Evolutionary conservation across 1,140 invertebrate genomes (phyloP), one percentile per base, ranked within the genome.

Genomic region (Wiebesia pumilae): DNA sequence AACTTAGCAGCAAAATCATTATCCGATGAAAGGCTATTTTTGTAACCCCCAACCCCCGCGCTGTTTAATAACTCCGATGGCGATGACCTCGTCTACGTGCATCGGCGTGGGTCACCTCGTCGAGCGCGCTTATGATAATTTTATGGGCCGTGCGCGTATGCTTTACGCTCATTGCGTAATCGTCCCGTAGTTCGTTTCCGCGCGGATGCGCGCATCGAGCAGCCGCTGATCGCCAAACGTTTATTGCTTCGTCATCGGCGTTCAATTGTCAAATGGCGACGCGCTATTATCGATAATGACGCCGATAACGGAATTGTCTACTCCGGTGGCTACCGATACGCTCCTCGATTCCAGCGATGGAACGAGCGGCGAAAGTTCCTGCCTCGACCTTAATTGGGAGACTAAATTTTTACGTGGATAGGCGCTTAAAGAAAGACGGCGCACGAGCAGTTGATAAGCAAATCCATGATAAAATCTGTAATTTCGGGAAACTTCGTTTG

Each of bases 1-100:
- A 87, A 87, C 81, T 87, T 87, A 78, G 85, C 75, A 87, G 83
- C 85, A 87, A 87, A 87, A 83, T 87, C 85, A 87, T 87, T 87
- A 87, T 87, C 85, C 85, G 85, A 83, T 83, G 85, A 87, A 83
- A 80, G 58, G 85, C 85, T 87, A 87, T 87, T 87, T 87, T 83
- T 62, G 85, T 81, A n/a, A n/a, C n/a, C n/a, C n/a, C n/a, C n/a
- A n/a, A 35, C 71, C 80, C 80, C 85, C 58, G 54, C 67, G 33
- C 40, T 7, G 43, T 86, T 80, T 83, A 83, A 87, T 87, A 83
- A 87, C 9, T 73, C 43, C 10, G 85, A 54, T 81, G 85, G 21
- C 85, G 85, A 86, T 83, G 85, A 86, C 85, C 85, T 78, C 80
- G 51, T 54, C 81, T 47, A 43, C 43, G 1, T 21, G 40, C 77